These are phyloP conservation scores for Esperia sulphurella DNA, from an alignment of 2,888 invertebrate genomes.

Conservation along the genomic window DNA sequence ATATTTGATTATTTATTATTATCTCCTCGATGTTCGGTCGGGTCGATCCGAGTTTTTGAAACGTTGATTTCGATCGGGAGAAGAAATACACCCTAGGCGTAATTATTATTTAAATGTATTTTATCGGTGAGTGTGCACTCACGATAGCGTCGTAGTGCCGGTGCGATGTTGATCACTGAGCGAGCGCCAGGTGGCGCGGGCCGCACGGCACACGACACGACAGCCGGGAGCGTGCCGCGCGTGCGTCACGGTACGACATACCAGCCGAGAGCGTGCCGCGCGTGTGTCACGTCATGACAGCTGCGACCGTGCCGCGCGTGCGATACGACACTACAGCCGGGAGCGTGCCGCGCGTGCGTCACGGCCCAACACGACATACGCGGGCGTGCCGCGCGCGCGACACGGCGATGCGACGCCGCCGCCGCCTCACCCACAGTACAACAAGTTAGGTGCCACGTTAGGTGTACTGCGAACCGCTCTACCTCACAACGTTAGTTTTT, in stretches of 20 bases:
- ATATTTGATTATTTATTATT: conserved; percentile 73
- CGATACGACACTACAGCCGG: conserved; percentile 17
- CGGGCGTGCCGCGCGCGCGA: conserved; percentile 10
- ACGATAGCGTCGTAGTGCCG: conserved; percentile 68
- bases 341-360: conserved; percentile 15
- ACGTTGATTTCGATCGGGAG: conserved; percentile 77
- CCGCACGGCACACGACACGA: conserved; percentile 13
- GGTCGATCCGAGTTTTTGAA: conserved; percentile 76
- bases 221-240: conserved; percentile 16
- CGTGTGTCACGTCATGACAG: conserved; percentile 15
- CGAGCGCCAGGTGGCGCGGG: conserved; percentile 23
- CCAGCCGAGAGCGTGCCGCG: conserved; percentile 16
- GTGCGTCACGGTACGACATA: conserved; percentile 15
- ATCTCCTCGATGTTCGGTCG: conserved; percentile 75
- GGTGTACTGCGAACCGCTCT: conserved; percentile 63
- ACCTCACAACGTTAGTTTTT: conserved; percentile 71
- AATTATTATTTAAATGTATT: conserved; percentile 74
- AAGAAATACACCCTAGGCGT: conserved; percentile 77
- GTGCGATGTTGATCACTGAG: conserved; percentile 75
- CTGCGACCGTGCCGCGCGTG: conserved; percentile 10
- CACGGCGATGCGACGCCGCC: conserved; percentile 14
- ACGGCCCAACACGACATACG: no score
- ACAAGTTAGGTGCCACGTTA: conserved; percentile 30
- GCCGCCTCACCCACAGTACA: conserved; percentile 30
- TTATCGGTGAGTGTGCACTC: conserved; percentile 62